Base-by-base conservation (phyloP, 2,797 vertebrate species). In the Lepus oiostolus region DNA sequence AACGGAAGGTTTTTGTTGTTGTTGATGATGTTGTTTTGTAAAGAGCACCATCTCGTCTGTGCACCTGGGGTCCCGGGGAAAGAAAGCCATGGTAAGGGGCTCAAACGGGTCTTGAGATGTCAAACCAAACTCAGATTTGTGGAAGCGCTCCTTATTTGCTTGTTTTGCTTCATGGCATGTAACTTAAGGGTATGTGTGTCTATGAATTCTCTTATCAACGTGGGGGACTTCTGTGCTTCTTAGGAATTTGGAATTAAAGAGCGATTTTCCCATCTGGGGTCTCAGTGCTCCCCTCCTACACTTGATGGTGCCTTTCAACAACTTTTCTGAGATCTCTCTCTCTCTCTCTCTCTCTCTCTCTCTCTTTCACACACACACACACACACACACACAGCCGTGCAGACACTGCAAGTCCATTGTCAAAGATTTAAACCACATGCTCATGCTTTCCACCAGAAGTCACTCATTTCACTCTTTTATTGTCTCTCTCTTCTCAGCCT, bases 51-150 rank as follows among this genome's bases (percentile, higher is more conserved):
- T 97, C 95, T 94, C 74, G 42, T 88, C 1, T 42, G 50, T 96
- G 96, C 96, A 96, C 96, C 96, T 97, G 97, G 94, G 71, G 95
- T 97, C 91, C 85, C 88, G 70, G 95, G 85, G 54, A 93, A 70
- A 83, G 88, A 72, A 81, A 72, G 87, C 96, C 54, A 50, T 67
- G 83, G 85, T 95, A 50, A 92, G 88, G 93, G 97, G 32, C 91
- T 85, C 92, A 95, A 90, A 93, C 90, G 75, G 86, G 88, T 58
- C 79, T 80, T 52, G 85, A 90, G 85, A 42, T 80, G 79, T 91
- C 2, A 24, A 71, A 38, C 16, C 35, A 83, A 82, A 94, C 63
- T 0, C 75, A 88, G 6, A 86, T 96, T 95, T 82, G 80, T 89
- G 88, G 79, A 30, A 70, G 91, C 35, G 50, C 84, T 95, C 70